Evolutionary conservation across 2,888 invertebrate species (phyloP).

Genomic region (Elegia similella): DNA sequence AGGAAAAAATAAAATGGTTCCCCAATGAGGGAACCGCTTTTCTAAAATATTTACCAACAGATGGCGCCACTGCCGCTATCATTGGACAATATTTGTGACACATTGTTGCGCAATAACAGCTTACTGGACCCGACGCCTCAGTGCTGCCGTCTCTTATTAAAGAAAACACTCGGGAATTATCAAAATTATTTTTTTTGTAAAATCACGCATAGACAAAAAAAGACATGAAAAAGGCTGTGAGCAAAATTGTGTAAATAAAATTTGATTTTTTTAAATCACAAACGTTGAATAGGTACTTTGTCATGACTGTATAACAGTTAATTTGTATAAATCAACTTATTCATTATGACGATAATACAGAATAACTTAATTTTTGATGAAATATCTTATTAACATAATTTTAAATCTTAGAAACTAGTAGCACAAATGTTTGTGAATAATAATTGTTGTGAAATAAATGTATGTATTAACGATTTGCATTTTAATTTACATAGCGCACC

Average conservation of each 20-base stretch:
- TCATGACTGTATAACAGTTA: background rate
- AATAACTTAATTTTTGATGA: background rate
- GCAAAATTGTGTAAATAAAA: conserved; percentile 16
- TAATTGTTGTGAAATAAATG: conserved; percentile 9
- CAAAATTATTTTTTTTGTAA: background rate
- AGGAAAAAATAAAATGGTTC: too few relatives aligned
- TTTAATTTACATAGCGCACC: background rate
- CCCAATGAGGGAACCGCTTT: too few relatives aligned
- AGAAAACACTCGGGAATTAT: background rate
- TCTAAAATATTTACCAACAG: too few relatives aligned
- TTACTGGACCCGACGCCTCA: too few relatives aligned
- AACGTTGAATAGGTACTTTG: background rate
- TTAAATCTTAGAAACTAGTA: background rate
- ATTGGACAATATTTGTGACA: too few relatives aligned
- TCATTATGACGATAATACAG: background rate
- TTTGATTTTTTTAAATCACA: background rate
- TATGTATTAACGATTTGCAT: background rate
- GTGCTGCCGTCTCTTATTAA: too few relatives aligned
- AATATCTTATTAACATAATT: background rate
- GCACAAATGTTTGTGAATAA: conserved; percentile 11
- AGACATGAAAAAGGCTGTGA: conserved; percentile 22
- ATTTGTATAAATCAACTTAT: background rate
- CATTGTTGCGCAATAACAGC: too few relatives aligned
- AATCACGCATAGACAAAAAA: background rate
- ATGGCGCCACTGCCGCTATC: too few relatives aligned